Conservation (phyloP, 2,113 vertebrate genomes). For the Catharus bicknelli region DNA sequence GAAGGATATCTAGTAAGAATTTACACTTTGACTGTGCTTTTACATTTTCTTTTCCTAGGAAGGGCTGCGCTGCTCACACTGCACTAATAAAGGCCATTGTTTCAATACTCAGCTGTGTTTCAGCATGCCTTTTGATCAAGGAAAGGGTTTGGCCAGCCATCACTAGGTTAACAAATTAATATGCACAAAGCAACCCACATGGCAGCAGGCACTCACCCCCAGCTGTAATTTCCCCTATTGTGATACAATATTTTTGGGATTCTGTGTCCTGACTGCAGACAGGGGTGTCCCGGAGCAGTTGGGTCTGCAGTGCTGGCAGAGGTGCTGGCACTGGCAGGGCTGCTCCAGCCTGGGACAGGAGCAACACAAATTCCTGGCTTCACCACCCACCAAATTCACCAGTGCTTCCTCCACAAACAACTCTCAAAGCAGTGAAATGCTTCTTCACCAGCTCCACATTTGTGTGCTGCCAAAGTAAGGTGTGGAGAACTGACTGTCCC, state of each 20-base stretch:
- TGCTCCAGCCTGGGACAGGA: not conserved
- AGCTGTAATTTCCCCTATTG: not conserved
- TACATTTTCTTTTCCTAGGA: not conserved
- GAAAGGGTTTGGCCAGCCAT: not conserved
- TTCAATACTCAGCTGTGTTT: not conserved
- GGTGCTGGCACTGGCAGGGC: not conserved
- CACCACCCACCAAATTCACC: not conserved
- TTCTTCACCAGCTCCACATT: not conserved
- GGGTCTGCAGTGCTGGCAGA: not conserved
- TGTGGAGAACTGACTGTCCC: not conserved
- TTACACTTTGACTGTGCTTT: not conserved
- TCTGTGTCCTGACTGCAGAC: not conserved
- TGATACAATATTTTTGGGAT: not conserved
- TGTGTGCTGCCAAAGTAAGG: not conserved
- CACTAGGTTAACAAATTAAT: constrained; percentile 3
- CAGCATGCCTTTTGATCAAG: not conserved
- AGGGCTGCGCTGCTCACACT: not conserved
- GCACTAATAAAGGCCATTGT: not conserved
- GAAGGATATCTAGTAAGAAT: not conserved
- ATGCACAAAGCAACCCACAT: not conserved
- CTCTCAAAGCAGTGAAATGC: not conserved
- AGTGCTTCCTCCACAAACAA: not conserved
- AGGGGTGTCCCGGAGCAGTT: not conserved
- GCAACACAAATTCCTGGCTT: not conserved
- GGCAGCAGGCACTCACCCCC: not conserved